Evolutionary conservation across 2,888 invertebrate genomes (phyloP).

Genomic region (Cephus runcator): DNA sequence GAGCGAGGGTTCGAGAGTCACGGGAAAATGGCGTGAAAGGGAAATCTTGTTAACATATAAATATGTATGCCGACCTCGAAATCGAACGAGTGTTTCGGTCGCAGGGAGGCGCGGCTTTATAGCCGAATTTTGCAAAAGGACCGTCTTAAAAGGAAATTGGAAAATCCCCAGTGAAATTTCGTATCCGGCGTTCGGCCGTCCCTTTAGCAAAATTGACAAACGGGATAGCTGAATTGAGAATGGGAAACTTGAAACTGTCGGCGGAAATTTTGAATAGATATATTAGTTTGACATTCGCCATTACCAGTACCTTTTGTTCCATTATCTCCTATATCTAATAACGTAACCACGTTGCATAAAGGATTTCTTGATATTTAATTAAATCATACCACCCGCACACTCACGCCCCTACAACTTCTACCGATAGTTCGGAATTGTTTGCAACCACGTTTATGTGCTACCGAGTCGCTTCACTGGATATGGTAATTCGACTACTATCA

Average conservation of each 20-base stretch:
- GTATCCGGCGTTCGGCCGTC: neutral
- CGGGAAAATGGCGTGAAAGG: slow-evolving; percentile 26
- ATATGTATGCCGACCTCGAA: slow-evolving; percentile 24
- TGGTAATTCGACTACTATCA: neutral
- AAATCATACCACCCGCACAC: slow-evolving; percentile 35
- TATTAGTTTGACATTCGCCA: neutral
- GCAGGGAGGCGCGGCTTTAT: neutral
- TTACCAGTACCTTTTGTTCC: neutral
- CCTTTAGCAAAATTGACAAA: neutral
- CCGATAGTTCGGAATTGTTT: slow-evolving; percentile 40
- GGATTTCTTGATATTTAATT: slow-evolving; percentile 46
- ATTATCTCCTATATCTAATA: neutral
- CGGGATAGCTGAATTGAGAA: neutral
- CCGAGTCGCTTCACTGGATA: neutral
- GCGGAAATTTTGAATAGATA: neutral
- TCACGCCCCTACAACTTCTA: slow-evolving; percentile 37
- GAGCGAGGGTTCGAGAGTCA: neutral
- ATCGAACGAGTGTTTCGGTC: slow-evolving; percentile 10
- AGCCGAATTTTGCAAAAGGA: neutral
- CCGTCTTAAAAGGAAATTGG: neutral
- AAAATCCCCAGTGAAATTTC: neutral
- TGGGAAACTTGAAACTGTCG: neutral
- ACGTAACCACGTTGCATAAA: neutral
- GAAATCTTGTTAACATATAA: slow-evolving; percentile 32
- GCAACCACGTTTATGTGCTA: neutral